These are phyloP conservation scores for Enhydra lutris DNA, from an alignment of 2,113 vertebrate genomes.

Conservation along the genomic window DNA sequence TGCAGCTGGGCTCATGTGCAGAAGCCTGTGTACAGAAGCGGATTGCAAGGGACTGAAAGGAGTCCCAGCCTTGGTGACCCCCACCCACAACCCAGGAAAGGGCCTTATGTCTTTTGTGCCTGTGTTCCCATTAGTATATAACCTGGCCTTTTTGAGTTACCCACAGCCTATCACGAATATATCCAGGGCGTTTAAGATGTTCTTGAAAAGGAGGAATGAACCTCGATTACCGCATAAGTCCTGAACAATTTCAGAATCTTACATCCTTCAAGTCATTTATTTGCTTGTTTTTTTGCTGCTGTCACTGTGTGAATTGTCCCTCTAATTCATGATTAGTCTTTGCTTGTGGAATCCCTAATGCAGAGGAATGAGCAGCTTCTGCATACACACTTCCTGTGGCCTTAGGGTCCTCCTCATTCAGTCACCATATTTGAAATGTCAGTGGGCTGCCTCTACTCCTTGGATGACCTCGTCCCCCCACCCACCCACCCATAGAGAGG, in stretches of 20 bases:
- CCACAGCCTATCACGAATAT: neutral
- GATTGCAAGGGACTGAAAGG: neutral
- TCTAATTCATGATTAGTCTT: neutral
- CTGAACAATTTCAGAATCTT: neutral
- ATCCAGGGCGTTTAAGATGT: conserved; percentile 37
- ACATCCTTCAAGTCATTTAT: neutral
- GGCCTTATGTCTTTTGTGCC: neutral
- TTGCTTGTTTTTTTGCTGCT: neutral
- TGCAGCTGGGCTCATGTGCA: neutral
- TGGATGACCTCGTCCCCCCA: neutral
- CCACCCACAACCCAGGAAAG: neutral
- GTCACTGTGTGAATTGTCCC: neutral
- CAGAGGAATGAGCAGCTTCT: neutral
- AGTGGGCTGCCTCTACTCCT: neutral
- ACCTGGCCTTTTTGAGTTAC: neutral
- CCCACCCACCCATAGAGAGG: neutral
- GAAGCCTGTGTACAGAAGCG: neutral
- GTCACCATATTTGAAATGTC: neutral
- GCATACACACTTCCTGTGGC: neutral
- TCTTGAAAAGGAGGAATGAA: neutral
- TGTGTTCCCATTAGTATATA: conserved; percentile 17
- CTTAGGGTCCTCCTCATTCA: neutral
- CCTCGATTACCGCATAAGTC: neutral
- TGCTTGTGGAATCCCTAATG: neutral
- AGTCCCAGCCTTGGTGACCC: neutral